These are phyloP conservation scores for Carcina quercana DNA, from an alignment of 2,888 invertebrate species.

Conservation along the genomic window DNA sequence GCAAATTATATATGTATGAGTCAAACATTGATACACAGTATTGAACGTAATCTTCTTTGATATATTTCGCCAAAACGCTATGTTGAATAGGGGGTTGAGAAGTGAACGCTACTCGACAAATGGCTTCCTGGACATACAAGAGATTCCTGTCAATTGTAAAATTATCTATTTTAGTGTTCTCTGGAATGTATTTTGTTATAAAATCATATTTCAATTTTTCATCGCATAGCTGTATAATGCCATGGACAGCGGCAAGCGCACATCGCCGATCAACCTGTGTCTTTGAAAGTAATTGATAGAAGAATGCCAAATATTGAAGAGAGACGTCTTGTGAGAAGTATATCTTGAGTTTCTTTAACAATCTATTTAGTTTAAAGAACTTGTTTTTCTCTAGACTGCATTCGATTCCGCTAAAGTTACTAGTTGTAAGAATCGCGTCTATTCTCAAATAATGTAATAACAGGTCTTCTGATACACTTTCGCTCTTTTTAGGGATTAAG, in stretches of 20 bases:
- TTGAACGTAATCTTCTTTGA: conserved; percentile 33
- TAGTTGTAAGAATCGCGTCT: too few species aligned
- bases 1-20: conserved; percentile 26
- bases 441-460: too few species aligned
- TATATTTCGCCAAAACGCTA: conserved; percentile 21
- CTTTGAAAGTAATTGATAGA: conserved; percentile 20
- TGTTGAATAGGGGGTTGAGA: conserved; percentile 32
- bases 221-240: conserved; percentile 33
- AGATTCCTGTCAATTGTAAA: conserved; percentile 20
- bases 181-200: conserved; percentile 31
- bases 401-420: too few species aligned
- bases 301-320: conserved; percentile 26
- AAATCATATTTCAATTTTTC: conserved; percentile 25
- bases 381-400: too few species aligned
- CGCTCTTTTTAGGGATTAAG: too few species aligned
- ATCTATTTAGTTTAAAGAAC: conserved; percentile 21
- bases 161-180: conserved; percentile 31
- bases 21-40: conserved; percentile 31
- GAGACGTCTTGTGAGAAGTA: conserved; percentile 40
- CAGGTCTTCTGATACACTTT: too few species aligned
- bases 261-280: conserved; percentile 6
- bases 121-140: conserved; percentile 27
- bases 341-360: conserved; percentile 35
- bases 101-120: conserved; percentile 29
- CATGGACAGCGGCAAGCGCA: conserved; percentile 23